These are phyloP conservation scores for Limnephilus lunatus DNA, from an alignment of 2,888 invertebrate species.

Conservation along the genomic window DNA sequence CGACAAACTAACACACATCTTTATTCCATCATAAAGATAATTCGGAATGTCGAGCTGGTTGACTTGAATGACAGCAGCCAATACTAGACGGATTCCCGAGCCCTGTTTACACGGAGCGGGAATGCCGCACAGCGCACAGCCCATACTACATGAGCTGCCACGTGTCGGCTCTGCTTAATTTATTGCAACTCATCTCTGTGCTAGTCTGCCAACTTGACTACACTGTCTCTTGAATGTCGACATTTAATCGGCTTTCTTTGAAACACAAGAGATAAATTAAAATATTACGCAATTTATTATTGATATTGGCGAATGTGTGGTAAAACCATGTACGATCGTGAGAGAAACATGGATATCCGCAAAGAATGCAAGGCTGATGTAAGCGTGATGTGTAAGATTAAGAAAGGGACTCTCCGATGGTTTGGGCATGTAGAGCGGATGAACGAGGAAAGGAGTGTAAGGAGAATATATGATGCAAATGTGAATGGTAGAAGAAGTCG, in stretches of 20 bases:
- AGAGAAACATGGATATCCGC: too few species aligned
- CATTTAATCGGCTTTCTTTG: neutral
- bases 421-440: too few species aligned
- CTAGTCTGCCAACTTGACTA: conserved; percentile 13
- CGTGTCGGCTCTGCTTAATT: conserved; percentile 16
- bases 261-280: neutral
- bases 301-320: too few species aligned
- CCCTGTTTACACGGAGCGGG: conserved; percentile 22
- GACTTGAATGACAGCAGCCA: conserved; percentile 19
- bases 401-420: too few species aligned
- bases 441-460: too few species aligned
- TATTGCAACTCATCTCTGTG: neutral
- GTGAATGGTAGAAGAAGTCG: too few species aligned
- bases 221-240: neutral
- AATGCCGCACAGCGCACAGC: neutral
- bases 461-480: too few species aligned
- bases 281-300: neutral
- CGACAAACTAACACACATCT: neutral
- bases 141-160: conserved; percentile 3
- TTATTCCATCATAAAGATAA: neutral
- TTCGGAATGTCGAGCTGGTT: neutral
- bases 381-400: too few species aligned
- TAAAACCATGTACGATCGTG: too few species aligned
- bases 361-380: too few species aligned
- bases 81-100: neutral